phyloP scores from a whole-genome alignment of 2,113 vertebrate genomes.

The Ranitomeya imitator region DNA sequence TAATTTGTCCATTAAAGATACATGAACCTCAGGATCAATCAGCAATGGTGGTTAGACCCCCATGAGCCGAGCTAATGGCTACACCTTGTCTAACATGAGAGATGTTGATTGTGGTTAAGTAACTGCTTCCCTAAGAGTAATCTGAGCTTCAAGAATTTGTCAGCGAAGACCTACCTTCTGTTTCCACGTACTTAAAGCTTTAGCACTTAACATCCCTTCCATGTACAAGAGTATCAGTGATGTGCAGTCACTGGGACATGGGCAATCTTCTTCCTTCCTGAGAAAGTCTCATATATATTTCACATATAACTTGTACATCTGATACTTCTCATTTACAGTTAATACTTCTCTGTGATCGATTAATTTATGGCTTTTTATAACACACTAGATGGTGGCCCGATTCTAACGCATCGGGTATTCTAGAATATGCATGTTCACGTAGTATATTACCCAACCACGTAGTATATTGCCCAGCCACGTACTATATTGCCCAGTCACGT shows the following conservation, averaged over 20 bases:
- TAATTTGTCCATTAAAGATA: constrained; percentile 99
- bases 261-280: background rate
- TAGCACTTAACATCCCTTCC: background rate
- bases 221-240: background rate
- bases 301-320: background rate
- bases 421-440: no score
- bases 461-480: no score
- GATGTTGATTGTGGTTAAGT: constrained; percentile 83
- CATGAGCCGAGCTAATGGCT: constrained; percentile 86
- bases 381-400: no score
- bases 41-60: constrained; percentile 81
- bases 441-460: no score
- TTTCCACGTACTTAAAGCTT: constrained; percentile 1
- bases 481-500: no score
- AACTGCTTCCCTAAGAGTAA: constrained; percentile 75
- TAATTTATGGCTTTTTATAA: background rate
- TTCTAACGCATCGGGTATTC: no score
- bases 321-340: no score
- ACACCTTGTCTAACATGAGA: constrained; percentile 92
- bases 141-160: constrained; percentile 63
- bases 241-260: background rate
- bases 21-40: constrained; percentile 98
- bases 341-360: background rate
- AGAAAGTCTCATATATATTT: background rate
- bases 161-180: constrained; percentile 28